Conservation (phyloP, 2,888 invertebrate genomes). For the Hirtodrosophila duncani region DNA sequence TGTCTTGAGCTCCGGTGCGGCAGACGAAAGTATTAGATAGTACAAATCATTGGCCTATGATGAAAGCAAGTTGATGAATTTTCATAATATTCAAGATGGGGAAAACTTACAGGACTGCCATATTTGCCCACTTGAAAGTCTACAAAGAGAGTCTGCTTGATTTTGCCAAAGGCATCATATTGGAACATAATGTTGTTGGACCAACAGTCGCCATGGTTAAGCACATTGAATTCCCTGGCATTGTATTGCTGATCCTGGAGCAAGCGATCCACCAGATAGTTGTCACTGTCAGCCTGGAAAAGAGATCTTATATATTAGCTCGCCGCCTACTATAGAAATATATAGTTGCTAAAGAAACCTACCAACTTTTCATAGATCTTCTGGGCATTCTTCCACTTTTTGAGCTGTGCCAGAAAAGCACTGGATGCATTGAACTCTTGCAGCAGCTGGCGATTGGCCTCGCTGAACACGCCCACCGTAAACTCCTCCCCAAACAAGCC, state of each 20-base stretch:
- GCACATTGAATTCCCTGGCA: conserved; percentile 70
- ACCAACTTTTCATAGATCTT: conserved; percentile 70
- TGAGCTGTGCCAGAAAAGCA: conserved; percentile 64
- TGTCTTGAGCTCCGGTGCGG: conserved; percentile 63
- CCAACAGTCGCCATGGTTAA: conserved; percentile 76
- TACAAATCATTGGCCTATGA: conserved; percentile 68
- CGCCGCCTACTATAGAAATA: no score
- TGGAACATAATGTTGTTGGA: conserved; percentile 75
- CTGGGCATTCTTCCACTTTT: conserved; percentile 70
- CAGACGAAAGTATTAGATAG: conserved; percentile 69
- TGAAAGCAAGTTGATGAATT: no score
- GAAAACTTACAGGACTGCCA: conserved; percentile 38
- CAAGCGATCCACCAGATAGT: conserved; percentile 68
- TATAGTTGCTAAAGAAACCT: not conserved
- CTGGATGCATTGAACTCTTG: conserved; percentile 66
- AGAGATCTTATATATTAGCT: no score
- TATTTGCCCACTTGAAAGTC: conserved; percentile 74
- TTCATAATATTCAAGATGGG: not conserved
- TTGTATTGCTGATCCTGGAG: conserved; percentile 58
- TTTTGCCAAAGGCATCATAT: conserved; percentile 72
- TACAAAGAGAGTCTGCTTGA: conserved; percentile 68
- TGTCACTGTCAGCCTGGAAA: conserved; percentile 61
- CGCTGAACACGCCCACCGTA: conserved; percentile 65
- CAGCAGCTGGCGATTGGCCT: conserved; percentile 55
- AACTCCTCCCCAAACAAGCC: conserved; percentile 62